Conservation (phyloP, 1,140 invertebrate species). For the Limonius californicus region DNA sequence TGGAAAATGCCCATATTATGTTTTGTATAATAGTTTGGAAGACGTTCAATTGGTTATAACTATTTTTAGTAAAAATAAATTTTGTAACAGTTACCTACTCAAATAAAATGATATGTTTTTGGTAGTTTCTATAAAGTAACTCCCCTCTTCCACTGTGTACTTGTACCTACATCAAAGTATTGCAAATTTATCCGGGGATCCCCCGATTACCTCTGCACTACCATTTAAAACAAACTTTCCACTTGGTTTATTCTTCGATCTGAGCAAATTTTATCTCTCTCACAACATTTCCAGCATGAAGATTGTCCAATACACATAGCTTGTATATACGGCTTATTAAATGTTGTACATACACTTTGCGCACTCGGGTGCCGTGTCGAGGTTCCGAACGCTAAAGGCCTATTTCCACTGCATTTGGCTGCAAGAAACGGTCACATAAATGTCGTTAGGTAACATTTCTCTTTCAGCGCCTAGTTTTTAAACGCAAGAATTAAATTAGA, state of each 20-base stretch:
- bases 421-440: conserved; percentile 71
- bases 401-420: conserved; percentile 72
- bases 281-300: conserved; percentile 54
- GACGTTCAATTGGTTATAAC: no score
- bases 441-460: conserved; percentile 56
- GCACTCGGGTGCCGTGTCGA: conserved; percentile 72
- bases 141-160: no score
- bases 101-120: no score
- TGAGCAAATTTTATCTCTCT: background rate
- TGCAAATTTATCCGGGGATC: no score
- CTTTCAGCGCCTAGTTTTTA: background rate
- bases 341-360: conserved; percentile 70
- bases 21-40: no score
- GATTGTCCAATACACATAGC: conserved; percentile 75
- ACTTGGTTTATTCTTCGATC: background rate
- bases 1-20: no score
- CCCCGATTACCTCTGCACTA: no score
- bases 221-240: background rate
- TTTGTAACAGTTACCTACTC: no score
- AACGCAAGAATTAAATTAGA: background rate
- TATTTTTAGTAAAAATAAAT: no score
- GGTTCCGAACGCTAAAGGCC: conserved; percentile 61
- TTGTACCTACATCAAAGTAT: no score
- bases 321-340: conserved; percentile 62
- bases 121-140: no score